These are phyloP conservation scores for Polyergus mexicanus DNA, from an alignment of 1,140 invertebrate genomes.

Conservation along the genomic window DNA sequence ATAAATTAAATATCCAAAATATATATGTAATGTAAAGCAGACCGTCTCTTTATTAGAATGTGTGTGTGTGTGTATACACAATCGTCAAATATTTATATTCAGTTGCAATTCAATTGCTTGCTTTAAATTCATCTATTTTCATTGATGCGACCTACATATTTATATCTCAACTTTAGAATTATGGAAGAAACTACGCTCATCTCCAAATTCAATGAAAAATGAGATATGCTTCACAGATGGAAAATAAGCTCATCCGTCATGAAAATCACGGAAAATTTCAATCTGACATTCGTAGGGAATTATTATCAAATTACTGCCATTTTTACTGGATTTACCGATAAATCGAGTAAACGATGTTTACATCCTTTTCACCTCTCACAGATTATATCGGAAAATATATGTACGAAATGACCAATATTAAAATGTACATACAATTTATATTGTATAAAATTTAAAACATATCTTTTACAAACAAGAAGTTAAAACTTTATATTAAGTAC, in stretches of 20 bases:
- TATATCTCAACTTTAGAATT: conserved; percentile 33
- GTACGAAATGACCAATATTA: background rate
- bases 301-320: conserved; percentile 5
- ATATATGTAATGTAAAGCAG: conserved; percentile 5
- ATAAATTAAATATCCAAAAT: background rate
- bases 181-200: conserved; percentile 38
- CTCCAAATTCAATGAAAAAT: conserved; percentile 54
- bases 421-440: background rate
- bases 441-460: background rate
- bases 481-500: background rate
- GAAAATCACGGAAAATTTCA: background rate
- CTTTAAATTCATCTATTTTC: conserved; percentile 51
- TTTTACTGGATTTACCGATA: conserved; percentile 2
- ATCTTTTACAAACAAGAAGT: background rate
- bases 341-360: background rate
- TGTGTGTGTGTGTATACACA: background rate
- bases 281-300: background rate
- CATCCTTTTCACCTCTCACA: background rate
- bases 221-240: conserved; percentile 7
- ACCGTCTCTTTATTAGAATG: background rate
- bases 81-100: conserved; percentile 18
- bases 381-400: background rate
- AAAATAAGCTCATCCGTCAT: conserved; percentile 28
- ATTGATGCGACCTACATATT: conserved; percentile 49
- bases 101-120: conserved; percentile 36